Evolutionary conservation across 1,140 invertebrate species (phyloP), one percentile per base, ranked within the genome.

Genomic region (Oscheius sp.): DNA sequence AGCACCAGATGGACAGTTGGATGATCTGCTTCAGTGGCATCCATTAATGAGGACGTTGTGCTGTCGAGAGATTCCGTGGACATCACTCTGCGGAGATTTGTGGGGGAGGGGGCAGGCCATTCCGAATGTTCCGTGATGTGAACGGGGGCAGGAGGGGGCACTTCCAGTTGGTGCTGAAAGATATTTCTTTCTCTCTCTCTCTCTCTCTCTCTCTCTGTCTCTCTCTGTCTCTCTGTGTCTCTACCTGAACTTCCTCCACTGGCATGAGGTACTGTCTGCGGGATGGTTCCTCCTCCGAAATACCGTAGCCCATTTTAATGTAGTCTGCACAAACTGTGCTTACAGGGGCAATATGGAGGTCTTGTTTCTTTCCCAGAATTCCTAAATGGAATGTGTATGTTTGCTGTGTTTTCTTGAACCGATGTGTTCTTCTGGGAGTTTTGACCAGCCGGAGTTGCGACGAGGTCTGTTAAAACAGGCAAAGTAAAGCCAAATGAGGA

Each of bases 231-330:
- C 38, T 42, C 38, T 10, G 38, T 55, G 23, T 20, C 7, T 20
- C 15, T 13, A 55, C 49, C 49, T 55, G 49, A 55, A 55, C 49
- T 23, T 55, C 49, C 7, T 55, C 49, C 49, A 55, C 7, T 4
- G 49, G 28, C 15, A 55, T 20, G 7, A 55, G 23, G 23, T 55
- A 55, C 23, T 55, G 49, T 23, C 28, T 55, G 15, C 28, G 15
- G 7, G 28, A 20, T 23, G 49, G 49, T 26, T 55, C 49, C 23
- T 55, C 49, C 15, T 55, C 49, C 7, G 28, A 15, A 13, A 55
- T 55, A 55, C 49, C 49, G 49, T 55, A 55, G 28, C 49, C 49
- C 49, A 55, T 55, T 55, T 55, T 55, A 23, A 55, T 55, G 23
- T 55, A 55, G 23, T 55, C 49, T 7, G 49, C 49, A 15, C 28